Percentiles rank a stretch among this genome's conserved stretches.
These are phyloP conservation scores for Brienomyrus brachyistius DNA, from an alignment of 2,113 vertebrate genomes.

Conservation along the genomic window DNA sequence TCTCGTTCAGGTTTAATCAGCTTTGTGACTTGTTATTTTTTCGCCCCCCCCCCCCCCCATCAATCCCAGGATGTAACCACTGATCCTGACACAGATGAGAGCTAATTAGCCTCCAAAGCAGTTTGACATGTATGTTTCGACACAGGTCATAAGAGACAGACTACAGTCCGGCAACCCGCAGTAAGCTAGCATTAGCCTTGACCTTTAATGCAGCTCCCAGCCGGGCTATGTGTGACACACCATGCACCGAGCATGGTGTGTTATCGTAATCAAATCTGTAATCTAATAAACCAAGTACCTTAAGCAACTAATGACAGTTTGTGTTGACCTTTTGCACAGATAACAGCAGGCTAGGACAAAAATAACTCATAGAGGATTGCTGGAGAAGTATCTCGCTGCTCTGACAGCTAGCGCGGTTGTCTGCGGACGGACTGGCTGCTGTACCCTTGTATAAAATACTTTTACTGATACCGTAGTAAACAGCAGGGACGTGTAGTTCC, in stretches of 20 bases:
- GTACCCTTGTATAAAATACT: not conserved
- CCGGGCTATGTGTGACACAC: not conserved
- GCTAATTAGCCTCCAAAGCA: not conserved
- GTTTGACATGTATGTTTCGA: not conserved
- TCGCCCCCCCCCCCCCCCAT: not conserved
- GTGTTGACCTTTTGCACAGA: not conserved
- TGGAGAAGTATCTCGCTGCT: not conserved
- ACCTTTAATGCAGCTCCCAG: not conserved
- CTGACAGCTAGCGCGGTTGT: not conserved
- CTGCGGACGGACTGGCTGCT: not conserved
- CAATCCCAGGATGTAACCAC: not conserved
- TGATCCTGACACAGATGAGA: not conserved
- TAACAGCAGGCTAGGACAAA: not conserved
- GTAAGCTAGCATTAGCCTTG: not conserved
- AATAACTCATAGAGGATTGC: not conserved
- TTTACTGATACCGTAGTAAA: not conserved
- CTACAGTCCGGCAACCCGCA: not conserved
- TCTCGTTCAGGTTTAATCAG: not conserved
- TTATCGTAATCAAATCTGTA: slow-evolving; percentile 3
- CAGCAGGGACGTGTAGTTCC: not conserved
- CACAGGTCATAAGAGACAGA: not conserved
- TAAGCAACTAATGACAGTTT: not conserved
- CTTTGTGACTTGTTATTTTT: not conserved
- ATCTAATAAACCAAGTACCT: not conserved
- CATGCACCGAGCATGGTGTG: not conserved